phyloP scores from a whole-genome alignment of 2,797 vertebrate genomes.

The Danio choprae region DNA sequence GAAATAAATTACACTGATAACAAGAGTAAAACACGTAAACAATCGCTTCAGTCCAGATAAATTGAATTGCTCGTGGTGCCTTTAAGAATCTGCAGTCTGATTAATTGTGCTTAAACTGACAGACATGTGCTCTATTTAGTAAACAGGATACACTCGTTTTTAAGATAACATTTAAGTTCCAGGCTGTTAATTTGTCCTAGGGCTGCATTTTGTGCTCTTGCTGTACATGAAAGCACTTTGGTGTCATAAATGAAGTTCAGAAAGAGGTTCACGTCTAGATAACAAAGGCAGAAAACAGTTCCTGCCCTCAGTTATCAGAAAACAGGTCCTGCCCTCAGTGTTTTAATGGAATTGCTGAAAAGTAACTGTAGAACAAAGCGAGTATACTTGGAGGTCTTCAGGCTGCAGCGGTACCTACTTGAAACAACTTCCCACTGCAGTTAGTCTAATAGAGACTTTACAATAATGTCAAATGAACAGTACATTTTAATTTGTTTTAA shows the following conservation, averaged over 20 bases:
- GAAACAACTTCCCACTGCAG: too few relatives aligned
- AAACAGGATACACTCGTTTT: slow-evolving; percentile 3
- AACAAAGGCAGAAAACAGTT: not conserved
- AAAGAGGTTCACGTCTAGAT: not conserved
- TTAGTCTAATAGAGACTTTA: too few relatives aligned
- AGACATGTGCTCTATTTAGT: slow-evolving; percentile 10
- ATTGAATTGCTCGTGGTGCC: not conserved
- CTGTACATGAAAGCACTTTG: not conserved
- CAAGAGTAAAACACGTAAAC: not conserved
- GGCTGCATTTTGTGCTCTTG: not conserved
- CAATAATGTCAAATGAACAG: too few relatives aligned
- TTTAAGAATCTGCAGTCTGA: not conserved
- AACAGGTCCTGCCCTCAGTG: not conserved
- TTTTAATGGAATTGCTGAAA: not conserved
- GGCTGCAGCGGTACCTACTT: too few relatives aligned
- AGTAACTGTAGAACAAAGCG: too few relatives aligned
- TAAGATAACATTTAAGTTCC: slow-evolving; percentile 7
- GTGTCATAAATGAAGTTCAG: not conserved
- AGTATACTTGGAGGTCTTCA: too few relatives aligned
- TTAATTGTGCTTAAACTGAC: slow-evolving; percentile 1
- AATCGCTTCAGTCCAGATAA: not conserved
- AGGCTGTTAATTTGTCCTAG: not conserved
- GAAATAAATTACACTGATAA: not conserved
- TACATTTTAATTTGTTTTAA: too few relatives aligned
- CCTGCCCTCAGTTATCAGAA: not conserved